These are phyloP conservation scores for Mirounga angustirostris DNA, from an alignment of 2,113 vertebrate genomes.

Conservation along the genomic window DNA sequence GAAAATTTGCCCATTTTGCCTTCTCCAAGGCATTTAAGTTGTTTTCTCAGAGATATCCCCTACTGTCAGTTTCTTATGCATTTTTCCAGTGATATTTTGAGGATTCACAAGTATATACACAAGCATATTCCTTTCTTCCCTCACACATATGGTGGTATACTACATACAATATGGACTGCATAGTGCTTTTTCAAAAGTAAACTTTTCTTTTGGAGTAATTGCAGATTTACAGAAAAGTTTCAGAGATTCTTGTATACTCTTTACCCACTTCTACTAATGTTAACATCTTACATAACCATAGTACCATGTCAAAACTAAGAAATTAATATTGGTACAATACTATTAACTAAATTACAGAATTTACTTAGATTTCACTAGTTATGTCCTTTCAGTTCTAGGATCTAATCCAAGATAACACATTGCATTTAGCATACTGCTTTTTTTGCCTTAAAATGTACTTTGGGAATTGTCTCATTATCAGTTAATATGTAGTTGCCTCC, in stretches of 20 bases:
- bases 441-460: conserved; percentile 22
- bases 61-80: conserved; percentile 9
- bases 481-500: conserved; percentile 43
- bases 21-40: conserved; percentile 16
- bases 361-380: conserved; percentile 37
- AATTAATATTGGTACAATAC: not conserved
- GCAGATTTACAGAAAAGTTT: conserved; percentile 24
- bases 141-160: not conserved
- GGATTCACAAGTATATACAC: conserved; percentile 22
- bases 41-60: conserved; percentile 16
- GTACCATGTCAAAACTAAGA: not conserved
- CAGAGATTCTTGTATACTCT: not conserved
- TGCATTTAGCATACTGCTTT: not conserved
- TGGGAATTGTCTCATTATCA: not conserved
- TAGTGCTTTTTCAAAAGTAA: not conserved
- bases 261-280: not conserved
- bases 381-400: not conserved
- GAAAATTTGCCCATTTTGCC: not conserved
- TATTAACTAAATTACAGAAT: conserved; percentile 31
- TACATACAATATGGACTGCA: not conserved
- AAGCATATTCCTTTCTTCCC: not conserved
- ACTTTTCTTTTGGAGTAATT: conserved; percentile 39
- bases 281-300: conserved; percentile 22
- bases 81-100: conserved; percentile 52
- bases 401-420: conserved; percentile 28